Evolutionary conservation across 2,113 vertebrate genomes (phyloP).

Genomic region (Dasyornis broadbenti): DNA sequence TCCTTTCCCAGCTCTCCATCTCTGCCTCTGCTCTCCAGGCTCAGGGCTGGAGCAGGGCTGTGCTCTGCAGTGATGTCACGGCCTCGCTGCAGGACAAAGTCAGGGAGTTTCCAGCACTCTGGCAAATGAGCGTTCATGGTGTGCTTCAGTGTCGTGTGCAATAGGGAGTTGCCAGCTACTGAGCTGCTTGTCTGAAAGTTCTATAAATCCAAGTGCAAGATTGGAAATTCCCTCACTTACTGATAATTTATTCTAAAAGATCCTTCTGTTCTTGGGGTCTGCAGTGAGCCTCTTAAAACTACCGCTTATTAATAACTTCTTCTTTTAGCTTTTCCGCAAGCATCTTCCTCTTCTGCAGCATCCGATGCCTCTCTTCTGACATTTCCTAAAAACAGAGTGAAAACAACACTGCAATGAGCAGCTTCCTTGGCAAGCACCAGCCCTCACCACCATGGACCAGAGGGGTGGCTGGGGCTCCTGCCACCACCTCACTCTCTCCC

Average conservation of each 20-base stretch:
- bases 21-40: neutral
- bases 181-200: neutral
- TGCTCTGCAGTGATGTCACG: accelerated
- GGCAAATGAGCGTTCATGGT: neutral
- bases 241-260: constrained; percentile 54
- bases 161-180: neutral
- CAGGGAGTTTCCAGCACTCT: neutral
- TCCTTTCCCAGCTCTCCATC: neutral
- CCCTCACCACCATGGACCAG: neutral
- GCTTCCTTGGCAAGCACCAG: neutral
- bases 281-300: neutral
- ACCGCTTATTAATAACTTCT: constrained; percentile 94
- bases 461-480: neutral
- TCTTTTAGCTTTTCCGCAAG: constrained; percentile 96
- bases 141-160: neutral
- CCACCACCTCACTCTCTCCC: neutral
- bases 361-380: constrained; percentile 86
- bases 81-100: neutral
- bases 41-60: neutral
- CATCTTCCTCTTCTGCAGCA: constrained; percentile 90
- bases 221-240: constrained; percentile 9
- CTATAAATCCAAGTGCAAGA: neutral
- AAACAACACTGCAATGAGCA: neutral
- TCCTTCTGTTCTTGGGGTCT: neutral
- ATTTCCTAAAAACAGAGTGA: constrained; percentile 62